Percentiles rank a stretch among this genome's conserved stretches.
phyloP scores from a whole-genome alignment of 2,888 invertebrate species.

The Chromoteleia sp. region DNA sequence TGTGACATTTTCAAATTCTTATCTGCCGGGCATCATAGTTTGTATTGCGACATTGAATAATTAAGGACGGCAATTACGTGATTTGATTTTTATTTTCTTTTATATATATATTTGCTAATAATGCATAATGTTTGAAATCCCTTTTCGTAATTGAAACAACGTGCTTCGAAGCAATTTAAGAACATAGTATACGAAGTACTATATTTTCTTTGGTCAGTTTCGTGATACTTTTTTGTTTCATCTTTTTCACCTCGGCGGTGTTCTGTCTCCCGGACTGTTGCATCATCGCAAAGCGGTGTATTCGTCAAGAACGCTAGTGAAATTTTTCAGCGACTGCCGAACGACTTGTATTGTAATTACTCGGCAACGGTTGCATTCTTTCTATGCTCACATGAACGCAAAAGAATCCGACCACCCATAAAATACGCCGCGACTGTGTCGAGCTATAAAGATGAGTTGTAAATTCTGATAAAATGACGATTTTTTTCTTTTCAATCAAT shows the following conservation, averaged over 20 bases:
- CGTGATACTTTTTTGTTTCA: slow-evolving; percentile 52
- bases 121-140: slow-evolving; percentile 18
- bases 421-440: slow-evolving; percentile 37
- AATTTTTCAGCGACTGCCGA: slow-evolving; percentile 64
- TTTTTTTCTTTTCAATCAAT: no score
- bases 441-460: slow-evolving; percentile 40
- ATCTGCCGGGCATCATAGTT: no score
- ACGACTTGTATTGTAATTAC: slow-evolving; percentile 65
- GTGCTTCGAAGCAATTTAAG: slow-evolving; percentile 20
- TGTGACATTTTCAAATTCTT: no score
- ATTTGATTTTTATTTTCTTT: not conserved
- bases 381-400: slow-evolving; percentile 55
- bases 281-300: slow-evolving; percentile 54
- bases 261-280: slow-evolving; percentile 49
- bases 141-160: slow-evolving; percentile 42
- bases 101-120: not conserved
- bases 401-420: slow-evolving; percentile 65
- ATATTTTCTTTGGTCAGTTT: slow-evolving; percentile 44
- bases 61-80: no score
- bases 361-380: slow-evolving; percentile 62
- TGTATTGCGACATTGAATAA: no score
- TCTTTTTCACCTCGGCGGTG: slow-evolving; percentile 61
- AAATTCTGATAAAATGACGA: slow-evolving; percentile 5
- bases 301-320: slow-evolving; percentile 63
- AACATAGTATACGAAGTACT: slow-evolving; percentile 32